A percentile compares a stretch with the other conserved stretches of the same genome.
Evolutionary conservation across 2,797 vertebrate genomes (phyloP).

Genomic region (Lagodon rhomboides): DNA sequence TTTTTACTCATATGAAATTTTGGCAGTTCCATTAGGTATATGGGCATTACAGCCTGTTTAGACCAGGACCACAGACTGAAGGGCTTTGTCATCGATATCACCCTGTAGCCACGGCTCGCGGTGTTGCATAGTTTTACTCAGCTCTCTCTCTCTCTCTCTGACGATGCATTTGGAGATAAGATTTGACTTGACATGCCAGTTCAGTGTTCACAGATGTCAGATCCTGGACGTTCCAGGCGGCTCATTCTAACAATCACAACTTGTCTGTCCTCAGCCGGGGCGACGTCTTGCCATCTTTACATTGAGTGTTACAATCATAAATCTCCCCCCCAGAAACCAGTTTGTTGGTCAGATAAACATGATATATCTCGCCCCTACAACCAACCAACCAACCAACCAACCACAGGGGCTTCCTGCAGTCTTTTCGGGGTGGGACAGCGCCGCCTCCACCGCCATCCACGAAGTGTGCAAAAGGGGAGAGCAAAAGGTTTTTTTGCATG

Average conservation of each 20-base stretch:
- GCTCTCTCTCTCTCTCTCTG: constrained; percentile 8
- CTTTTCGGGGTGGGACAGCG: constrained; percentile 2
- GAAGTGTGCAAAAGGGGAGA: constrained; percentile 59
- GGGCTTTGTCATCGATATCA: constrained; percentile 70
- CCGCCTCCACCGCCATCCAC: constrained; percentile 34
- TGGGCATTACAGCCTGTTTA: constrained; percentile 72
- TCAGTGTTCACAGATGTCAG: constrained; percentile 58
- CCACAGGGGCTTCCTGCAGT: constrained; percentile 51
- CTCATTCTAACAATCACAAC: constrained; percentile 21
- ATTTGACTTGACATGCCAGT: constrained; percentile 59
- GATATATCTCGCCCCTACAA: constrained; percentile 23
- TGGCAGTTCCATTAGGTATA: constrained; percentile 49
- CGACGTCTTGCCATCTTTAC: constrained; percentile 24
- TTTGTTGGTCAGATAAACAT: constrained; percentile 27
- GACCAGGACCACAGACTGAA: constrained; percentile 64
- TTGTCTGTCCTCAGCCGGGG: constrained; percentile 20
- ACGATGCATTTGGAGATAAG: constrained; percentile 35
- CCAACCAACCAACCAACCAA: constrained; percentile 20
- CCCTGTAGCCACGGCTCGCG: constrained; percentile 44
- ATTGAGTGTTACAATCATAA: constrained; percentile 34
- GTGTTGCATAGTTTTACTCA: constrained; percentile 22
- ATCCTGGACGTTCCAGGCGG: constrained; percentile 28
- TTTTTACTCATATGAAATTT: constrained; percentile 49
- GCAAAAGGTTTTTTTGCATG: constrained; percentile 76
- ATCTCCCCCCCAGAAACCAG: constrained; percentile 17